Evolutionary conservation across 2,113 vertebrate species (phyloP), one percentile per base, ranked within the genome.

Genomic region (Marmota flaviventris): DNA sequence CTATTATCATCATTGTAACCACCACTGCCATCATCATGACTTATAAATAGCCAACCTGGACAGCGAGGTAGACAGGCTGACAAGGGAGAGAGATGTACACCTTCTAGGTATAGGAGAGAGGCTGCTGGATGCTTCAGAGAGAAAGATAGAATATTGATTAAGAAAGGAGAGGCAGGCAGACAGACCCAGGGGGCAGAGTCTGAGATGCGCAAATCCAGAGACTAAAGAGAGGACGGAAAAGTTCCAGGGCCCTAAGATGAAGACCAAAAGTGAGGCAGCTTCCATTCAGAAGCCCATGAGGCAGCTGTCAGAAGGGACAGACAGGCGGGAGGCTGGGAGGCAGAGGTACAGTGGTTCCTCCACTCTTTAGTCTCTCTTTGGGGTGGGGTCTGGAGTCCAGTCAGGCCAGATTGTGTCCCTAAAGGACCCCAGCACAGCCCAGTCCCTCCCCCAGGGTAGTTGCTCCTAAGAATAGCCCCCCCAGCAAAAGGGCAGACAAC

Each of bases 391-490:
- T 53, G 27, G 88, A 83, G 87, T 24, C 58, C 67, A 69, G 20
- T 79, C 42, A 76, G 67, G 48, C 17, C 4, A 1, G 5, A 70
- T 32, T 0, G 13, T 96, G 97, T 96, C 95, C 98, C 98, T 53
- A 90, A 72, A 85, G 87, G 85, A 97, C 95, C 94, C 56, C 34
- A 82, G 45, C 61, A 58, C 89, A 14, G 58, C 39, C 12, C 39
- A 34, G 18, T 42, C 91, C 86, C 53, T 96, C 75, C 85, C 85
- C 77, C 32, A 34, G 25, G 89, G 81, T 96, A 98, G 94, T 93
- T 97, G 97, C 53, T 96, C 37, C 98, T 98, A 98, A 98, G 96
- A 98, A 98, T 98, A 98, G 95, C 58, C 25, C 73, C 89, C 92
- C 94, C 82, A 95, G 91, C 48, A 37, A 98, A 98, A 98, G 98